Percentiles rank a stretch among this genome's conserved stretches.
These are phyloP conservation scores for Moxostoma hubbsi DNA, from an alignment of 2,797 vertebrate species.

Conservation along the genomic window DNA sequence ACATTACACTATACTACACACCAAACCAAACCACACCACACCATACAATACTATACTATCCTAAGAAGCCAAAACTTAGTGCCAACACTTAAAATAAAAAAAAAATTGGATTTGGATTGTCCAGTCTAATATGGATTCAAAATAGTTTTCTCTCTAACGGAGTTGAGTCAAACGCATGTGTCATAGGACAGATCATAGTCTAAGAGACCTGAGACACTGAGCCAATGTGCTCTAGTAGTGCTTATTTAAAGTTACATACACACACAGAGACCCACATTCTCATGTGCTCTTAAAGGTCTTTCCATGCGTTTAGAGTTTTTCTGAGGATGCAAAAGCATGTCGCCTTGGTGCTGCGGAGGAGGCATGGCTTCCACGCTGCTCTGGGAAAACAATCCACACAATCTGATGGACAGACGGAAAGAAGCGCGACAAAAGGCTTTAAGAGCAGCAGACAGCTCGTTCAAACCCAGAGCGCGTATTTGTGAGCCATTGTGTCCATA, in stretches of 20 bases:
- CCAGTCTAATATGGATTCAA: no score
- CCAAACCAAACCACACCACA: no score
- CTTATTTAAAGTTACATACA: not conserved
- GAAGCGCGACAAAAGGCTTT: constrained; percentile 51
- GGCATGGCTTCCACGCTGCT: constrained; percentile 37
- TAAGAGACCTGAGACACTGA: no score
- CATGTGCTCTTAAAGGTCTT: constrained; percentile 4
- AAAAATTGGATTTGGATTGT: no score
- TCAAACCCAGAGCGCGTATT: constrained; percentile 38
- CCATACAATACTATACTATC: no score
- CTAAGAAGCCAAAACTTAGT: no score
- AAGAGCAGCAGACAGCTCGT: constrained; percentile 47
- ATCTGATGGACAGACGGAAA: constrained; percentile 50
- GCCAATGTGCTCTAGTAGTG: no score
- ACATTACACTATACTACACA: no score
- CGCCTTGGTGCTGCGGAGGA: constrained; percentile 31
- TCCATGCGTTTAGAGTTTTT: constrained; percentile 23
- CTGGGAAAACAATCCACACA: constrained; percentile 51
- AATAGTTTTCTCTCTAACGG: no score
- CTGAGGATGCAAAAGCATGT: constrained; percentile 26
- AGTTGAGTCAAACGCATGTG: no score
- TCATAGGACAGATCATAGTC: no score
- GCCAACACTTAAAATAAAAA: no score
- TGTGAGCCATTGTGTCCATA: constrained; percentile 42
- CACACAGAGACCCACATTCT: not conserved